Conservation (phyloP, 2,888 invertebrate species). For the Neoitamus cyanurus region DNA sequence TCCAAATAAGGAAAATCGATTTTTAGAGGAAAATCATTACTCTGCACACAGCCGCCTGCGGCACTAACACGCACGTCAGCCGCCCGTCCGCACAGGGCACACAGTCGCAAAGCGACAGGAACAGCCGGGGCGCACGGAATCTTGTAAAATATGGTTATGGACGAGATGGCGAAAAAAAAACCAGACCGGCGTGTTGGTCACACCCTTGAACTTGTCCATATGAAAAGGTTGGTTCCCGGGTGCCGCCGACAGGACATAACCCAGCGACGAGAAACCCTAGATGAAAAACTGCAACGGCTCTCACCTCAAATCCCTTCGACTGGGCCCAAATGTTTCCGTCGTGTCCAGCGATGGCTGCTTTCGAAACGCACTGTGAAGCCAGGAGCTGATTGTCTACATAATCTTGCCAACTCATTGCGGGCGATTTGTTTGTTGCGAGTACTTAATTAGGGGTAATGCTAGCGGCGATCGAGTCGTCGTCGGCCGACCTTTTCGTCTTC, state of each 20-base stretch:
- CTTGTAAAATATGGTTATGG: constrained; percentile 47
- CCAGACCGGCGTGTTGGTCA: constrained; percentile 59
- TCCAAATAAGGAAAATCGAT: constrained; percentile 53
- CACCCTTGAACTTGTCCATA: constrained; percentile 65
- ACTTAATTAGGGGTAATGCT: constrained; percentile 22
- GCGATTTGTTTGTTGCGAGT: constrained; percentile 51
- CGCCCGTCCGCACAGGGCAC: not conserved
- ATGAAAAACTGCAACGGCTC: constrained; percentile 58
- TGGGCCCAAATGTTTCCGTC: constrained; percentile 96
- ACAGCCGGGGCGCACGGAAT: constrained; percentile 24
- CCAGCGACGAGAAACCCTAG: too few relatives aligned
- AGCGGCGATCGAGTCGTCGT: not conserved
- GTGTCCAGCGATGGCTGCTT: constrained; percentile 94
- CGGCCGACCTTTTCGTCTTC: not conserved
- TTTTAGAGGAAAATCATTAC: constrained; percentile 51
- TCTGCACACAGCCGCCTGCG: constrained; percentile 1
- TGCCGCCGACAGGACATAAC: not conserved
- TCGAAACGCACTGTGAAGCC: constrained; percentile 93
- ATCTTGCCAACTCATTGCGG: constrained; percentile 94
- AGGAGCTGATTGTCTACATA: constrained; percentile 97
- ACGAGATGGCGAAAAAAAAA: constrained; percentile 46
- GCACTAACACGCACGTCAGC: not conserved
- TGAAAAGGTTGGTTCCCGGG: constrained; percentile 14
- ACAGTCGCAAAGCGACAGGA: not conserved
- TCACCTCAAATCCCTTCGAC: constrained; percentile 94